phyloP scores from a whole-genome alignment of 2,888 invertebrate genomes.

The Drosophila niveifrons region DNA sequence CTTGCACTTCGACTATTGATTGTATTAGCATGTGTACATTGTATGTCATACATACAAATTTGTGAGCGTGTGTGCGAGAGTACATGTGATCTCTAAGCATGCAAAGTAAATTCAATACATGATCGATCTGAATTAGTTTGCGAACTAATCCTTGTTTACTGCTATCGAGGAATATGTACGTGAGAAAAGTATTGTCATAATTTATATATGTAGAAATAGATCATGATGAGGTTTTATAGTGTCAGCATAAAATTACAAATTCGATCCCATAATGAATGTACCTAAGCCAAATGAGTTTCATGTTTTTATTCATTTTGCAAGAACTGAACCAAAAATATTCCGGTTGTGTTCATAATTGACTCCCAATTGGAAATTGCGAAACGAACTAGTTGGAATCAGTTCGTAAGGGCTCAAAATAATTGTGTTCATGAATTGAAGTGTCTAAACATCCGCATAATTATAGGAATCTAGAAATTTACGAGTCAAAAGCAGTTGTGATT shows the following conservation, averaged over 20 bases:
- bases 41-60: too few relatives aligned
- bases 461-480: too few relatives aligned
- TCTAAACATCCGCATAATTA: too few relatives aligned
- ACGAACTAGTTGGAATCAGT: conserved; percentile 1
- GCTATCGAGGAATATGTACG: neutral
- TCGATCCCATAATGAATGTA: neutral
- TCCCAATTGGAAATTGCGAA: neutral
- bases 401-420: neutral
- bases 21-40: neutral
- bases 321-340: neutral
- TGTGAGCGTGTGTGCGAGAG: neutral
- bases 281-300: neutral
- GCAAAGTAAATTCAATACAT: neutral
- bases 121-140: neutral
- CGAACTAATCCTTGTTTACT: neutral
- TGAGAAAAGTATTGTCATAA: neutral
- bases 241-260: neutral
- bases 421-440: neutral
- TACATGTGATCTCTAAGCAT: conserved; percentile 5
- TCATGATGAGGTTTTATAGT: neutral
- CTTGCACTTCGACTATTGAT: neutral
- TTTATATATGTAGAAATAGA: neutral
- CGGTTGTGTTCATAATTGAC: neutral
- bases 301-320: neutral
- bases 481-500: neutral